Conservation (phyloP, 2,113 vertebrate species). For the Oostethus manadensis region DNA sequence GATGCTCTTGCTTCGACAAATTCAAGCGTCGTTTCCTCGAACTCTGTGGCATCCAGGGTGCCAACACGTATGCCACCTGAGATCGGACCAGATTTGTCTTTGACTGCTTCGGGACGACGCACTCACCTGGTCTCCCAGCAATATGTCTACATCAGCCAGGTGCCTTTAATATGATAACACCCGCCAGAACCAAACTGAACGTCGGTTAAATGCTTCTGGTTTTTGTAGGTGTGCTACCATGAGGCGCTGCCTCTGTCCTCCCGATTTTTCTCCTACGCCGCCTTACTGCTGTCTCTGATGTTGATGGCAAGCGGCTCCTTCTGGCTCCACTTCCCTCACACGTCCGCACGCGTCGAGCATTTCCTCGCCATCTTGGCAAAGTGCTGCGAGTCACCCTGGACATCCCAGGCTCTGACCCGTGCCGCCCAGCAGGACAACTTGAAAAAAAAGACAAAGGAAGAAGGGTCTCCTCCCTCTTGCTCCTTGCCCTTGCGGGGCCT, state of each 20-base stretch:
- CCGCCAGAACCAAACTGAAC: background rate
- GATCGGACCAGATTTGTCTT: background rate
- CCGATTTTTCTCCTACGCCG: slow-evolving; percentile 77
- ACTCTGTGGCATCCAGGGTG: background rate
- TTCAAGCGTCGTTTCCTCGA: background rate
- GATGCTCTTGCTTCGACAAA: slow-evolving; percentile 21
- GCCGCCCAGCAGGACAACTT: slow-evolving; percentile 64
- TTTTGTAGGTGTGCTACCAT: slow-evolving; percentile 72
- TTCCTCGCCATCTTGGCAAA: slow-evolving; percentile 76
- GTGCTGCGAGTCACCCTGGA: slow-evolving; percentile 81
- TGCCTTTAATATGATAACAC: slow-evolving; percentile 3
- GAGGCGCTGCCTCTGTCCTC: slow-evolving; percentile 74
- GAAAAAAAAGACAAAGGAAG: slow-evolving; percentile 1
- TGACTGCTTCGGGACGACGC: slow-evolving; percentile 43
- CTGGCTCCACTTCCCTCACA: slow-evolving; percentile 80
- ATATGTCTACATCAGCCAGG: slow-evolving; percentile 75
- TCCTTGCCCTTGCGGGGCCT: background rate
- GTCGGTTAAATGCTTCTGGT: background rate
- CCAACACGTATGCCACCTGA: background rate
- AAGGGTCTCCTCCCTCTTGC: slow-evolving; percentile 6
- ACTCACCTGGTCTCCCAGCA: slow-evolving; percentile 77
- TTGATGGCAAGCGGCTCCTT: slow-evolving; percentile 77
- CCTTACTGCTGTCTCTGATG: slow-evolving; percentile 71
- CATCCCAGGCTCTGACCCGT: slow-evolving; percentile 73
- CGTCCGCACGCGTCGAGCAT: slow-evolving; percentile 77